Base-by-base conservation (phyloP, 2,888 invertebrate genomes). In the Drosophila paranaensis region DNA sequence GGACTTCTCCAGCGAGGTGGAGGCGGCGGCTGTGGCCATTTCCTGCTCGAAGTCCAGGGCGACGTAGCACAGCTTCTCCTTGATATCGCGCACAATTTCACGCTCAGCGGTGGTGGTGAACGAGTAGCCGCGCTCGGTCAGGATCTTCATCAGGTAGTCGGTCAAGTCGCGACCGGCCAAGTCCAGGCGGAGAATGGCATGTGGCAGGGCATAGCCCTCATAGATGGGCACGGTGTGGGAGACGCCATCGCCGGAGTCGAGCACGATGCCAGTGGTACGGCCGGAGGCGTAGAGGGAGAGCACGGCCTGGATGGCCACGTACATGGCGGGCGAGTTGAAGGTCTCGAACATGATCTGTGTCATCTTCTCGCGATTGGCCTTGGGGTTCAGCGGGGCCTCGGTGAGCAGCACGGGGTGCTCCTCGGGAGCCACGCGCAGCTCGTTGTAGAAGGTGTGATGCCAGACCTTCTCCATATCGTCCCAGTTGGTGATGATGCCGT, bases 401-500 rank as follows among this genome's bases (percentile, higher is more conserved):
- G 97, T 97, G 87, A 97, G 94, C 77, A 97, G 95, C 50, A 97
- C 97, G 64, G 97, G 97, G 93, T 97, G 97, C 92, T 97, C 97
- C 93, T 97, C 98, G 58, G 98, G 98, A 55, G 98, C 98, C 57
- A 98, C 98, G 93, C 98, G 96, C 92, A 99, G 95, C 93, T 98
- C 98, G 93, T 98, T 98, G 96, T 98, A 98, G 96, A 98, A 98
- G 92, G 98, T 98, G 94, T 98, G 98, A 94, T 98, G 98, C 98
- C 98, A 99, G 94, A 98, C 98, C 94, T 98, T 98, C 94, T 98
- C 98, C 98, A 98, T 98, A 91, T 98, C 98, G 91, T 98, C 98
- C 98, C 98, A 98, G 95, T 98, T 98, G 94, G 98, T 98, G 92
- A 98, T 97, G 94, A 98, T 98, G 91, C 98, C 98, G 94, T 98